phyloP scores from a whole-genome alignment of 2,113 vertebrate genomes.

The Aphyosemion australe region DNA sequence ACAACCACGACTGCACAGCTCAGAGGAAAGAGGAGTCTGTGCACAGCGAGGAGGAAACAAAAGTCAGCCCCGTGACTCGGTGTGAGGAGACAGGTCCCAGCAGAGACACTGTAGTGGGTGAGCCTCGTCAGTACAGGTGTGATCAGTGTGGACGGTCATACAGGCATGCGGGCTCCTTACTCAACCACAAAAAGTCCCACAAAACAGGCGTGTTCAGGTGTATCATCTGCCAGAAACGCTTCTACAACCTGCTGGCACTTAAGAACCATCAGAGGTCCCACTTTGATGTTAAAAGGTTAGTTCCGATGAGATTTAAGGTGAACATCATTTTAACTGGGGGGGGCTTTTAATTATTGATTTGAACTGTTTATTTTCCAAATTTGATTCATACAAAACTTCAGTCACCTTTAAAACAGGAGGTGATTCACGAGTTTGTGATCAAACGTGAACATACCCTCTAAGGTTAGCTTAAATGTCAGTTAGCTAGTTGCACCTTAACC shows the following conservation, averaged over 20 bases:
- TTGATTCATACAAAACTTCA: too few relatives aligned
- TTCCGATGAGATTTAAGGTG: not conserved
- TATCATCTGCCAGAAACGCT: constrained; percentile 87
- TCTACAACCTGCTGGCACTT: constrained; percentile 89
- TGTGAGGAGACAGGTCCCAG: constrained; percentile 10
- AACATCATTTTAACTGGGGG: too few relatives aligned
- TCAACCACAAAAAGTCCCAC: constrained; percentile 92
- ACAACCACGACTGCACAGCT: constrained; percentile 66
- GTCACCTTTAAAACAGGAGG: too few relatives aligned
- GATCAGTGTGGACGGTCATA: constrained; percentile 89
- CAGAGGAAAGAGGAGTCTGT: constrained; percentile 33
- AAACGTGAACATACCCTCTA: too few relatives aligned
- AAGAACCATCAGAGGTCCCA: constrained; percentile 90
- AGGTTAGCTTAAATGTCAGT: too few relatives aligned
- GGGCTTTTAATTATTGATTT: too few relatives aligned
- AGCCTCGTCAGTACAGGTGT: constrained; percentile 81
- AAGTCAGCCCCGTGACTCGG: constrained; percentile 10
- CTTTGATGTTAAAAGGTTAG: constrained; percentile 86
- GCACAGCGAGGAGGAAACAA: constrained; percentile 37
- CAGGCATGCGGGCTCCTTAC: constrained; percentile 87
- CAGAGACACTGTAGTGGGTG: constrained; percentile 20
- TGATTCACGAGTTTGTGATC: too few relatives aligned
- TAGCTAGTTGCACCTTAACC: too few relatives aligned
- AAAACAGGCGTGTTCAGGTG: constrained; percentile 88
- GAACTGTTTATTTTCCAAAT: too few relatives aligned